Evolutionary conservation across 2,888 invertebrate genomes (phyloP).

Genomic region (Campaea margaritaria): DNA sequence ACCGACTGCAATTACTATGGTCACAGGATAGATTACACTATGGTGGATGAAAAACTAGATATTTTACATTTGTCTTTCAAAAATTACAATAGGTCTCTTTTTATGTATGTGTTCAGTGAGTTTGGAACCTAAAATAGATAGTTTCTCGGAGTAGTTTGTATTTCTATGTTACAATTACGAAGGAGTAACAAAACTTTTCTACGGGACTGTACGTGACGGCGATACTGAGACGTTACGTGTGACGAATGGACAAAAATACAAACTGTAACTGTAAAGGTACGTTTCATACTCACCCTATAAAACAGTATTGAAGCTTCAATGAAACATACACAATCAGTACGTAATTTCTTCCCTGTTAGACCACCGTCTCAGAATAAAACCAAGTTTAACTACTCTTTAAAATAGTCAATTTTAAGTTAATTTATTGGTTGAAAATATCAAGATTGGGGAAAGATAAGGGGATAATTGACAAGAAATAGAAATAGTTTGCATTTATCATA

Average conservation of each 20-base stretch:
- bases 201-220: constrained; percentile 67
- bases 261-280: constrained; percentile 41
- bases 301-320: constrained; percentile 38
- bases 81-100: neutral
- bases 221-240: constrained; percentile 74
- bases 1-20: too few relatives aligned
- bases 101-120: neutral
- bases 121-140: constrained; percentile 15
- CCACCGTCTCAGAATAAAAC: neutral
- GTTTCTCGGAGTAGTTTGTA: constrained; percentile 48
- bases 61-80: neutral
- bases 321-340: neutral
- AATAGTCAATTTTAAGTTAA: too few relatives aligned
- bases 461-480: too few relatives aligned
- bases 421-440: too few relatives aligned
- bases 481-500: too few relatives aligned
- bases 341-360: neutral
- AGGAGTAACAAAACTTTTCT: constrained; percentile 73
- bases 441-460: too few relatives aligned
- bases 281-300: constrained; percentile 16
- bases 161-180: constrained; percentile 69
- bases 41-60: neutral
- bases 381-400: too few relatives aligned
- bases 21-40: too few relatives aligned
- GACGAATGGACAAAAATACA: constrained; percentile 69